phyloP scores from a whole-genome alignment of 2,888 invertebrate genomes.

The Cataglyphis rosenhaueri region DNA sequence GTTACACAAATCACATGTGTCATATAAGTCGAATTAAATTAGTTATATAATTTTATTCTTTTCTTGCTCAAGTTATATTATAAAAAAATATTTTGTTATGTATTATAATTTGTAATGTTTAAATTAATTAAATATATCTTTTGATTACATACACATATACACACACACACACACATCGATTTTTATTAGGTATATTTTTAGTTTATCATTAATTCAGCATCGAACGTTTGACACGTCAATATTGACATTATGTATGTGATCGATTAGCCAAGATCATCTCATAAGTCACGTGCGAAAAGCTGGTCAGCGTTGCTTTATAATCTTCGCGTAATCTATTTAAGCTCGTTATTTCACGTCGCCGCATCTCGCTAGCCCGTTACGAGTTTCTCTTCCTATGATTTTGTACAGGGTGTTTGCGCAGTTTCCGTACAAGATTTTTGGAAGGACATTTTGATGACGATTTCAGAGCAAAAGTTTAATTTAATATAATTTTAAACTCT shows the following conservation, averaged over 20 bases:
- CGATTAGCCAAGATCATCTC: constrained; percentile 62
- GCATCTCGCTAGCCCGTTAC: constrained; percentile 22
- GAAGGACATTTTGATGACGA: neutral
- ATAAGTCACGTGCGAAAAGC: constrained; percentile 58
- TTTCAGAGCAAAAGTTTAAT: neutral
- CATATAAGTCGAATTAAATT: neutral
- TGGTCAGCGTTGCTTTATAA: constrained; percentile 53
- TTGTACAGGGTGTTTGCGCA: constrained; percentile 22
- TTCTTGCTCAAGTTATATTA: neutral
- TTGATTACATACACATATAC: too few species aligned
- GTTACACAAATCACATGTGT: neutral
- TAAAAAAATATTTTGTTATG: neutral
- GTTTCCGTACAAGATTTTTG: neutral
- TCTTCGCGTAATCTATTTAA: constrained; percentile 63
- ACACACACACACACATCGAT: neutral
- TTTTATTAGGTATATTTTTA: neutral
- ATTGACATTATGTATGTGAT: constrained; percentile 61
- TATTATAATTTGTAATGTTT: neutral
- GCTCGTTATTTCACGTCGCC: constrained; percentile 58
- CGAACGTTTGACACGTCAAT: constrained; percentile 51
- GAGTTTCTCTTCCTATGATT: constrained; percentile 9
- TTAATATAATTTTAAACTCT: too few species aligned
- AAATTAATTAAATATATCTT: neutral
- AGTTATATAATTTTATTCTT: neutral
- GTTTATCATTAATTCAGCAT: constrained; percentile 51